Base-by-base conservation (phyloP, 2,797 vertebrate species). In the Characodon lateralis region DNA sequence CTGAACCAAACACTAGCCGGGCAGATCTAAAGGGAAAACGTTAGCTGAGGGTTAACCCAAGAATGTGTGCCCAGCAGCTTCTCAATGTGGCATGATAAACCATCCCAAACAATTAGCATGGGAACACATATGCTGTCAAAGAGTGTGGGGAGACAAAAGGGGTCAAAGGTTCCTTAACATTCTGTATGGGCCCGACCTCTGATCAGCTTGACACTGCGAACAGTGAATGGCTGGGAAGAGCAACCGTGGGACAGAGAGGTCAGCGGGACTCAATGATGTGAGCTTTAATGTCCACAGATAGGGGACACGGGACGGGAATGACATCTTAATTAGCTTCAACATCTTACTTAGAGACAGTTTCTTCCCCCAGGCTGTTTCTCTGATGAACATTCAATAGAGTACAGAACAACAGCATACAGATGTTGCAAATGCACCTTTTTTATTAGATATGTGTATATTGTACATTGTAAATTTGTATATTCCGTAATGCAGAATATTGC, bases 241-340 rank as follows among this genome's bases (percentile, higher is more conserved):
- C 78, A 87, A 91, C 90, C 90, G 83, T 58, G 46, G 89, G 93
- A 92, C 83, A 73, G 82, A 92, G 90, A 95, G 95, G 95, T 96
- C 95, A 95, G 85, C 10, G 74, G 91, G 93, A 94, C 93, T 93
- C 93, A 94, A 95, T 95, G 93, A 94, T 92, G 91, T 94, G 94
- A 95, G 94, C 94, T 95, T 94, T 94, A 95, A 94, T 93, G 94
- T 96, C 95, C 93, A 96, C 95, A 95, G 82, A 92, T 87, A 83
- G 89, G 89, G 85, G 89, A 89, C 90, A 83, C 78, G 51, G 77
- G 88, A 94, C 81, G 88, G 90, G 87, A 89, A 90, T 84, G 70
- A 96, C 95, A 92, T 95, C 95, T 96, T 95, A 94, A 95, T 96
- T 95, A 94, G 93, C 86, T 86, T 87, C 73, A 90, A 92, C 91